These are phyloP conservation scores for Celastrina argiolus DNA, from an alignment of 2,888 invertebrate species.

Conservation along the genomic window DNA sequence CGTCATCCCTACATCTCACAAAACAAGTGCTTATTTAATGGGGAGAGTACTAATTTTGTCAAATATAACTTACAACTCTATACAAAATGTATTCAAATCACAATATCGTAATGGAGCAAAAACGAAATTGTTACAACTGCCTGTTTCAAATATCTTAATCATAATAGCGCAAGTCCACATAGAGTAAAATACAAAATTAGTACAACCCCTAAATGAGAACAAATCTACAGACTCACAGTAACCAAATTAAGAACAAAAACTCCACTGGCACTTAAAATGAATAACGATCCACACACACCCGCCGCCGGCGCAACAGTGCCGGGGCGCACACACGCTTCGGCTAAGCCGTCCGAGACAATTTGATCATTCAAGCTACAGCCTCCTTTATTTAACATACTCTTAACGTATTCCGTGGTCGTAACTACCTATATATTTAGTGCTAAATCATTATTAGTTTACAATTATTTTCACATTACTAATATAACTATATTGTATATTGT, in stretches of 20 bases:
- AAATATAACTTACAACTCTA: not conserved
- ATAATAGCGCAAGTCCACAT: not conserved
- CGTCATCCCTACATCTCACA: not conserved
- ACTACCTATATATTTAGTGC: constrained; percentile 33
- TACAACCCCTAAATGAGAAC: not conserved
- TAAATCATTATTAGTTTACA: constrained; percentile 48
- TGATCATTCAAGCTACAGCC: constrained; percentile 27
- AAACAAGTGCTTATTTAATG: not conserved
- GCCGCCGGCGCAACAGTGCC: constrained; percentile 24
- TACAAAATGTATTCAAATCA: too few species aligned
- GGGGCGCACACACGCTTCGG: constrained; percentile 29
- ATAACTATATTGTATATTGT: constrained; percentile 37
- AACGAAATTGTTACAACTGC: too few species aligned
- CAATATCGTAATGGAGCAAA: too few species aligned
- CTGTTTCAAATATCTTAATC: not conserved
- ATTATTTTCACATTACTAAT: constrained; percentile 39
- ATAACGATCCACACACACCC: constrained; percentile 23
- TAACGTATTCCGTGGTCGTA: constrained; percentile 12
- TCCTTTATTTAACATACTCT: constrained; percentile 17
- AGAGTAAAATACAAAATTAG: not conserved
- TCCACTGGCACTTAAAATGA: constrained; percentile 29
- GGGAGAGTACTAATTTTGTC: not conserved
- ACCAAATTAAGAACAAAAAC: constrained; percentile 20
- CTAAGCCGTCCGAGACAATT: constrained; percentile 33
- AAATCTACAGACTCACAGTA: constrained; percentile 1